Evolutionary conservation across 2,113 vertebrate genomes (phyloP).

Genomic region (Melanocharis versteri): DNA sequence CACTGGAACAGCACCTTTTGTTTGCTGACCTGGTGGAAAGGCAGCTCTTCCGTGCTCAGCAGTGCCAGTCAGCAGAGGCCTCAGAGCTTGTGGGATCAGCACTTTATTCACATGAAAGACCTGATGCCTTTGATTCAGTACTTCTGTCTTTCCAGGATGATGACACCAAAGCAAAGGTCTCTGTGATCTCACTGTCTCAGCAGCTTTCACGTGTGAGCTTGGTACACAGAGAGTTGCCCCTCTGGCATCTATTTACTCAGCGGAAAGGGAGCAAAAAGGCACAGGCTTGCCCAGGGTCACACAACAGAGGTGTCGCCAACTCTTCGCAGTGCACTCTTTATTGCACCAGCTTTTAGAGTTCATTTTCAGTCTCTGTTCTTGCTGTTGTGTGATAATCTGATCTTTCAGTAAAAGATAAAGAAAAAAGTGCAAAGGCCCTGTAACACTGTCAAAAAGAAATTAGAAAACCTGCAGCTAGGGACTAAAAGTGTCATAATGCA

Average conservation of each 20-base stretch:
- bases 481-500: background rate
- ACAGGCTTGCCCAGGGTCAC: background rate
- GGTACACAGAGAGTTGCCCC: background rate
- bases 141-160: slow-evolving; percentile 51
- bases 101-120: slow-evolving; percentile 53
- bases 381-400: background rate
- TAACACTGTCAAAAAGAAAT: background rate
- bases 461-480: background rate
- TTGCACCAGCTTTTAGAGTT: background rate
- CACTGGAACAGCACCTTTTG: slow-evolving; percentile 3
- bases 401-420: background rate
- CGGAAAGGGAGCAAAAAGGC: slow-evolving; percentile 9
- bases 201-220: slow-evolving; percentile 11
- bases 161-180: slow-evolving; percentile 56
- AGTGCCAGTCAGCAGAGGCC: slow-evolving; percentile 17
- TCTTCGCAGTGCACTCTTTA: background rate
- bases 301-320: background rate
- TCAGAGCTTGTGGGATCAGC: slow-evolving; percentile 26
- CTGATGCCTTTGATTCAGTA: slow-evolving; percentile 30
- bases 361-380: background rate
- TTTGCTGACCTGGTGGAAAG: slow-evolving; percentile 15
- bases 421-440: background rate
- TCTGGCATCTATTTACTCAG: slow-evolving; percentile 28
- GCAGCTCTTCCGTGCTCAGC: background rate
- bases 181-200: slow-evolving; percentile 47